These are phyloP conservation scores for Larimichthys crocea DNA, from an alignment of 2,113 vertebrate species.

Conservation along the genomic window DNA sequence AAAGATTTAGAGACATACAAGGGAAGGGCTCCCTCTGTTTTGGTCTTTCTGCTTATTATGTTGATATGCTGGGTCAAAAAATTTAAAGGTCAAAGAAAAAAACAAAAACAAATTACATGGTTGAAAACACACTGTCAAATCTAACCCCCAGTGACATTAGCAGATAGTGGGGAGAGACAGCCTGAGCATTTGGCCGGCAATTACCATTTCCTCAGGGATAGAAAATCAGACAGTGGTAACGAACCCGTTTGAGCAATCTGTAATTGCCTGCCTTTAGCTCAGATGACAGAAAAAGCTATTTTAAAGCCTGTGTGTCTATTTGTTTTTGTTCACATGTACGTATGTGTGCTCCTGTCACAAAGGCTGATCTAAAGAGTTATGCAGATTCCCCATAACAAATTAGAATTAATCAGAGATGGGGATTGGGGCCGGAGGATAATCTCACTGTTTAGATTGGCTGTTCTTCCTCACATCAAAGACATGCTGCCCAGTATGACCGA, in stretches of 20 bases:
- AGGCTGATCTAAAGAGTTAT: slow-evolving; percentile 45
- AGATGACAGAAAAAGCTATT: slow-evolving; percentile 12
- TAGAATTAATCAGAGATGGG: slow-evolving; percentile 57
- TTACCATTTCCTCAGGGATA: not conserved
- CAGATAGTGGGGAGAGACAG: slow-evolving; percentile 14
- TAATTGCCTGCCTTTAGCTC: slow-evolving; percentile 30
- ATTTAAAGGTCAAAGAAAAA: slow-evolving; percentile 18
- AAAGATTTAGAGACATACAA: slow-evolving; percentile 2
- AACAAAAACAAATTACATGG: slow-evolving; percentile 6
- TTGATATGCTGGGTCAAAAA: slow-evolving; percentile 7
- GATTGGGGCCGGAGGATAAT: slow-evolving; percentile 66
- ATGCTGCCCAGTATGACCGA: slow-evolving; percentile 39
- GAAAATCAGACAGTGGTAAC: slow-evolving; percentile 13
- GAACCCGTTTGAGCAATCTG: not conserved
- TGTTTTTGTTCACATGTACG: slow-evolving; percentile 25
- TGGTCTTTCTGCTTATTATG: slow-evolving; percentile 1
- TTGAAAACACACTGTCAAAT: slow-evolving; percentile 17
- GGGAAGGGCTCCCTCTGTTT: not conserved
- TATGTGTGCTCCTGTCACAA: slow-evolving; percentile 19
- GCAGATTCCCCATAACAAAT: slow-evolving; percentile 62
- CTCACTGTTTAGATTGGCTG: slow-evolving; percentile 64
- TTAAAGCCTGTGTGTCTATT: not conserved
- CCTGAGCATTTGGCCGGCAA: slow-evolving; percentile 13
- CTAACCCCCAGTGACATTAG: slow-evolving; percentile 8
- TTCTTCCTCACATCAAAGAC: slow-evolving; percentile 65